These are phyloP conservation scores for Sitta europaea DNA, from an alignment of 2,113 vertebrate species.

Conservation along the genomic window DNA sequence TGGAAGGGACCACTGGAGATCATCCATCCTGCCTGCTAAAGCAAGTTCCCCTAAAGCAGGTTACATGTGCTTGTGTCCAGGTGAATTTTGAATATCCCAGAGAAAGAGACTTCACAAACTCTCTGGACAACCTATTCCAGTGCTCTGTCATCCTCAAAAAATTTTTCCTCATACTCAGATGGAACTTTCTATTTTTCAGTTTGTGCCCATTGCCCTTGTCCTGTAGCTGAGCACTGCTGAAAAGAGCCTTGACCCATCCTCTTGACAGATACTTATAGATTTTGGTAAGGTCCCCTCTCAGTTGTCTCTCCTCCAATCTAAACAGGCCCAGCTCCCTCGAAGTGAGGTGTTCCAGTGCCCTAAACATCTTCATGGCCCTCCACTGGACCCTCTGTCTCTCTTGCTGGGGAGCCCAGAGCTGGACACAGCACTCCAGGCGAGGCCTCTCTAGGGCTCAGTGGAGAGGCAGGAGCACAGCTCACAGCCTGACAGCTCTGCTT, in stretches of 20 bases:
- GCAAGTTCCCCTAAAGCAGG: not conserved
- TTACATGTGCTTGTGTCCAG: not conserved
- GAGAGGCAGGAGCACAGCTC: not conserved
- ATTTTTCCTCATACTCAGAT: not conserved
- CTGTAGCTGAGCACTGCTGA: not conserved
- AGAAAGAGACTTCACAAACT: not conserved
- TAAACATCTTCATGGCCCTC: not conserved
- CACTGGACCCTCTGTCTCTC: not conserved
- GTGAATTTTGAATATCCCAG: not conserved
- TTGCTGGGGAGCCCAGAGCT: not conserved
- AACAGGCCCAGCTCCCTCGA: not conserved
- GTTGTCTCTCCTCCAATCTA: not conserved
- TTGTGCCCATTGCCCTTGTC: not conserved
- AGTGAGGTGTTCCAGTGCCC: not conserved
- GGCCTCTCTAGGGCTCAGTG: not conserved
- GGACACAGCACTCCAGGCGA: not conserved
- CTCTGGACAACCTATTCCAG: not conserved
- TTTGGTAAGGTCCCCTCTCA: not conserved
- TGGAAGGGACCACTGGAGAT: not conserved
- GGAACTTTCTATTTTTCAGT: not conserved
- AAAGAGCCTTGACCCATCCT: not conserved
- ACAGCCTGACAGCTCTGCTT: accelerated
- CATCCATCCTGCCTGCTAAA: not conserved
- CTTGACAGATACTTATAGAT: not conserved
- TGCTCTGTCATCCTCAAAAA: not conserved